Evolutionary conservation across 2,113 vertebrate genomes (phyloP).

Genomic region (Cebidichthys violaceus): DNA sequence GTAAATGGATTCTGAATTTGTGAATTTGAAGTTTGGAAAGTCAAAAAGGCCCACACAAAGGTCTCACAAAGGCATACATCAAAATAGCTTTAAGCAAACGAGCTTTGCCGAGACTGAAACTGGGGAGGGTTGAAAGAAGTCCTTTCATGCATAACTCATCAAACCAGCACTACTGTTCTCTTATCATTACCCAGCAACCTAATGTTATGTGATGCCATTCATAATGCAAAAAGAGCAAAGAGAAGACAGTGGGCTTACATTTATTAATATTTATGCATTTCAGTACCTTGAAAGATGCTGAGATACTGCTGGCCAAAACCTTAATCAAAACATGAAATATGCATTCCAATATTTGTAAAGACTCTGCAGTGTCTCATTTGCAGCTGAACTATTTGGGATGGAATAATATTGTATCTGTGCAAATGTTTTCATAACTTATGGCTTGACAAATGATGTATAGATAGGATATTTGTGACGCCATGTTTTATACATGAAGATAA

Average conservation of each 20-base stretch:
- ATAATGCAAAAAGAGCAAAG: constrained; percentile 78
- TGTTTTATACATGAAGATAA: background rate
- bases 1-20: constrained; percentile 58
- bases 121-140: constrained; percentile 70
- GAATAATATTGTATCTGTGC: constrained; percentile 27
- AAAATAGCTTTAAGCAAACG: constrained; percentile 71
- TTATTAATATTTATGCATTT: constrained; percentile 74
- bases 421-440: constrained; percentile 45
- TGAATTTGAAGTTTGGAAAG: constrained; percentile 67
- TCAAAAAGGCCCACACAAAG: constrained; percentile 71
- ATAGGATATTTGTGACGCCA: background rate
- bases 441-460: constrained; percentile 24
- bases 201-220: constrained; percentile 79
- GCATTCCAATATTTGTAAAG: constrained; percentile 67
- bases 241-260: constrained; percentile 70
- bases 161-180: constrained; percentile 73
- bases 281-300: constrained; percentile 68
- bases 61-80: constrained; percentile 71
- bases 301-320: constrained; percentile 53
- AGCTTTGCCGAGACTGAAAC: constrained; percentile 61
- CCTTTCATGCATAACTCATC: constrained; percentile 81
- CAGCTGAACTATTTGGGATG: constrained; percentile 45
- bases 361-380: constrained; percentile 50
- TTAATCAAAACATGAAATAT: constrained; percentile 71
- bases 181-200: constrained; percentile 77